Evolutionary conservation across 2,888 invertebrate genomes (phyloP).

Genomic region (Drosophila nr. perissopoda): DNA sequence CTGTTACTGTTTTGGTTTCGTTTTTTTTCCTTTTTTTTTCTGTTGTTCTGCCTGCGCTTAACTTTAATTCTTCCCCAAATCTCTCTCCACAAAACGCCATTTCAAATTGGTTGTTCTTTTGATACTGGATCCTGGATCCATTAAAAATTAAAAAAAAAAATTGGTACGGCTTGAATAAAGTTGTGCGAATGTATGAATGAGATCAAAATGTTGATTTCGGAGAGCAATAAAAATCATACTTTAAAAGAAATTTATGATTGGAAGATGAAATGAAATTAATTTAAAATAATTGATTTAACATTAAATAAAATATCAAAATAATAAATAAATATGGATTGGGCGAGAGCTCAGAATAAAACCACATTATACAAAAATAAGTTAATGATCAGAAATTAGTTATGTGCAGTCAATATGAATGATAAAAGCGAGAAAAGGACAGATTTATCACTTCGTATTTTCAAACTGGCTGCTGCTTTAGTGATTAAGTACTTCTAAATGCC

Average conservation of each 20-base stretch:
- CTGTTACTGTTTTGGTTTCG: background rate
- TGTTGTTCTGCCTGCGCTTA: conserved; percentile 55
- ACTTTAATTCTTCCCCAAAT: conserved; percentile 67
- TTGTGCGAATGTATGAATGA: background rate
- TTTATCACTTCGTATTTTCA: background rate
- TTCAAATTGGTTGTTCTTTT: conserved; percentile 28
- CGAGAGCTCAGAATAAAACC: too few species aligned
- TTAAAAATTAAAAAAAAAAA: background rate
- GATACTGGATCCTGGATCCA: background rate
- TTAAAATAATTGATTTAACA: background rate
- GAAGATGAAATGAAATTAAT: background rate
- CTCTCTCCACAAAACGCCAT: conserved; percentile 43
- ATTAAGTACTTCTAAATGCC: background rate
- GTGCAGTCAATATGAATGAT: background rate
- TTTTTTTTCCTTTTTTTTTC: background rate
- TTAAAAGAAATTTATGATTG: background rate
- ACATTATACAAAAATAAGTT: background rate
- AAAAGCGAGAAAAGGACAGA: accelerated
- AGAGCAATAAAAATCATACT: background rate
- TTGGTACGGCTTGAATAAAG: background rate
- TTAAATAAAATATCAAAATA: background rate
- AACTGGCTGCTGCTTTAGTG: background rate
- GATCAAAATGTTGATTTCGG: background rate
- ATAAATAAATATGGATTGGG: background rate
- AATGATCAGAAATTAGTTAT: background rate